Evolutionary conservation across 2,888 invertebrate species (phyloP), one percentile per base, ranked within the genome.

Genomic region (Sphecodes monilicornis): DNA sequence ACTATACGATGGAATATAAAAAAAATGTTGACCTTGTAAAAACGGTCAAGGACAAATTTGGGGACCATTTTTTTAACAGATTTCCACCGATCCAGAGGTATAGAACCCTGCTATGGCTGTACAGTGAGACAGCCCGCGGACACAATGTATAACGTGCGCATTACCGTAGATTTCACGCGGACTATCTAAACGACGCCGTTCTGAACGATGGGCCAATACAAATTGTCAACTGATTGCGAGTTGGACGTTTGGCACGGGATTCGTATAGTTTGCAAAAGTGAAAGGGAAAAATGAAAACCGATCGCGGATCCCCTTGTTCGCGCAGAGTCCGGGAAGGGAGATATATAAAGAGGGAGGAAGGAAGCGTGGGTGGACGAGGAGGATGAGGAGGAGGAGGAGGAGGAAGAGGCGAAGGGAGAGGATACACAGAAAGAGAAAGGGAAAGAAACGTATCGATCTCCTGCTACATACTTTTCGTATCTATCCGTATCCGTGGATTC

Each of bases 371-470:
- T 39, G 72, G 54, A 73, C 66, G 74, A 60, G 70, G 57, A 43
- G 74, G 68, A 78, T 0, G 43, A 39, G 66, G 71, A 50, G n/a
- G 50, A 22, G 71, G 50, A 71, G 74, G 73, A 54, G 69, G 54
- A 41, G 73, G 41, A n/a, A n/a, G n/a, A 66, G 41, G 74, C 60
- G 70, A 41, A 82, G 22, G 32, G 79, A 66, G 66, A 32, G 69
- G 72, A 77, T 54, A 79, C 54, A 57, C 46, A 66, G 71, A 86
- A 88, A 88, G 85, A 83, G 85, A 90, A 89, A 85, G 84, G 87
- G 84, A 87, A 87, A 90, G 90, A 89, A 87, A 89, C 75, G 84
- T 90, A 90, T 90, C 90, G 90, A 90, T 89, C 89, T 89, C 77
- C 74, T 18, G 85, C 68, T 88, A 82, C 86, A 81, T 78, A 86